Conservation (phyloP, 2,113 vertebrate genomes). For the Alethe castanea region DNA sequence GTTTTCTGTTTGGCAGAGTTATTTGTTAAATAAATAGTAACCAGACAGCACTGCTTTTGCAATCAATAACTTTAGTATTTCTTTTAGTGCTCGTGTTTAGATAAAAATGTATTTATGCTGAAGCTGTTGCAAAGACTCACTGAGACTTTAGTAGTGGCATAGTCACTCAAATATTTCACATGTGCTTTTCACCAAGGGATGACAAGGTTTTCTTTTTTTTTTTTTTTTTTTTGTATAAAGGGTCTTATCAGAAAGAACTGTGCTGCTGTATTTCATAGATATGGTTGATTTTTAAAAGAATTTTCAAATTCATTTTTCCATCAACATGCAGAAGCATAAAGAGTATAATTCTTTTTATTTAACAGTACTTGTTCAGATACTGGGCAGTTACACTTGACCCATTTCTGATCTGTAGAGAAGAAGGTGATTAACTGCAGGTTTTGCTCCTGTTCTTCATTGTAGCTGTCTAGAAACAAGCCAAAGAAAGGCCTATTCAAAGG, state of each 20-base stretch:
- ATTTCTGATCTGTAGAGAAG: background rate
- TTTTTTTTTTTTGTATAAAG: slow-evolving; percentile 4
- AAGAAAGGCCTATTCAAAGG: background rate
- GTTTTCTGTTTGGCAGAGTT: background rate
- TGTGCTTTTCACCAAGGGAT: background rate
- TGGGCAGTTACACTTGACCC: background rate
- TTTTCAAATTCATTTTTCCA: background rate
- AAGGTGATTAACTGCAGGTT: background rate
- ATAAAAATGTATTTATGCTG: slow-evolving; percentile 1
- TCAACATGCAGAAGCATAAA: background rate
- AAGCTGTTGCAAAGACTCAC: background rate
- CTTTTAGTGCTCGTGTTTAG: background rate
- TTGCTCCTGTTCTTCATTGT: background rate
- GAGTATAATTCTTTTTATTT: background rate
- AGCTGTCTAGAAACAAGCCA: background rate
- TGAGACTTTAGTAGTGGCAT: background rate
- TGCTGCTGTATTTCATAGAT: background rate
- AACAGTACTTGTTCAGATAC: background rate
- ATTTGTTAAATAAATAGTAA: slow-evolving; percentile 20
- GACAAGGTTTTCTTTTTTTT: background rate
- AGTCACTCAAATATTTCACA: slow-evolving; percentile 8
- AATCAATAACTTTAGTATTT: background rate
- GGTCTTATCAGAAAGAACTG: background rate
- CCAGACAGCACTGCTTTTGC: background rate
- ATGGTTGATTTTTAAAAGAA: background rate